phyloP scores from a whole-genome alignment of 1,140 invertebrate species.

The Trachymyrmex cornetzi region DNA sequence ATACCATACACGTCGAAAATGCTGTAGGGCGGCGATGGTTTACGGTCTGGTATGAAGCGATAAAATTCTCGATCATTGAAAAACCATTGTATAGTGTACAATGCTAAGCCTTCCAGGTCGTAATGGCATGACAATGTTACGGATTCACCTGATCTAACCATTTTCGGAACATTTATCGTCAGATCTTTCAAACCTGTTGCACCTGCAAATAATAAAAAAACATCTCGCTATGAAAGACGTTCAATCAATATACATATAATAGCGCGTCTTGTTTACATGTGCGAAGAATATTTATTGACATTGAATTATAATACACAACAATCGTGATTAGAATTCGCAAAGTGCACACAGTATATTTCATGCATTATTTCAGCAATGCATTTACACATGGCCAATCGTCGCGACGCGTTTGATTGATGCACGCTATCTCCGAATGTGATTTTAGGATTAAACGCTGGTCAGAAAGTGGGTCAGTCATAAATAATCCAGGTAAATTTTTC shows the following conservation, averaged over 20 bases:
- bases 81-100: constrained; percentile 96
- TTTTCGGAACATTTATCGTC: constrained; percentile 91
- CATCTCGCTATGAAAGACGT: background rate
- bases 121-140: constrained; percentile 92
- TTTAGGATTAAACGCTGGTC: constrained; percentile 41
- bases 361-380: constrained; percentile 12
- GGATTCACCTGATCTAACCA: constrained; percentile 90
- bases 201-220: constrained; percentile 85
- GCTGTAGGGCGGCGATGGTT: constrained; percentile 88
- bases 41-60: constrained; percentile 90
- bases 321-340: background rate
- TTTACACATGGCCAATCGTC: constrained; percentile 1
- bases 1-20: constrained; percentile 90
- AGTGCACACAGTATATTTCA: background rate
- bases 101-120: constrained; percentile 91
- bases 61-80: constrained; percentile 93
- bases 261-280: background rate
- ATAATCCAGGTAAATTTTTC: constrained; percentile 54
- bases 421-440: constrained; percentile 29
- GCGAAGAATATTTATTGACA: constrained; percentile 11
- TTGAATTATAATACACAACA: background rate
- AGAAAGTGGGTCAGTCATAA: constrained; percentile 30
- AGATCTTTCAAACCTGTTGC: constrained; percentile 90
- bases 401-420: constrained; percentile 3
- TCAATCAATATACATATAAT: constrained; percentile 7